Base-by-base conservation (phyloP, 2,113 vertebrate species). In the Tiliqua scincoides region DNA sequence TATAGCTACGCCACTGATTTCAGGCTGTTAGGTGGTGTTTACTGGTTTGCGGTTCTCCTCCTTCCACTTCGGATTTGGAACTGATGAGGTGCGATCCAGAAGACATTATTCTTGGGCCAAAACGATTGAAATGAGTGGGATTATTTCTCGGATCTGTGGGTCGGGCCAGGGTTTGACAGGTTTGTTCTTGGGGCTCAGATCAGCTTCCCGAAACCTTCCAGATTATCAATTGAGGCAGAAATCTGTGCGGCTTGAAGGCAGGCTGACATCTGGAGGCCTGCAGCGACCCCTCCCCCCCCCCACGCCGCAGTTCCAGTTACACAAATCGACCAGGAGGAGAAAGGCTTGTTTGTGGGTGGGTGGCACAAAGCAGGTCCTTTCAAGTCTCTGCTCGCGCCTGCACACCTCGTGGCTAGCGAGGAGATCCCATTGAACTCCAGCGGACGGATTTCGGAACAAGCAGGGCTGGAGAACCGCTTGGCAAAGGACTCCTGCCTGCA, bases 211-310 rank as follows among this genome's bases (percentile, higher is more conserved):
- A 57, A 63, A 27, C 32, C 1, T 23, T 18, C 54, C 61, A 23
- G 48, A 75, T 67, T 61, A 78, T 72, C 79, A 78, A 83, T 35
- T 48, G 52, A 65, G 78, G 67, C 43, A 57, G 82, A 72, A 79
- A 88, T 79, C 75, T 40, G 25, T 40, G 17, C 32, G 10, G 18
- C 30, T 78, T 48, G 54, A 62, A 63, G 18, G 74, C 18, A 0
- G 10, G n/a, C 14, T 54, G 74, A 77, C 73, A n/a, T 37, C 52
- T 82, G 86, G 54, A 15, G 32, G 65, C 37, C 57, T 78, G 25
- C n/a, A 73, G 63, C 40, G 3, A 5, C 32, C 43, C 70, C 32
- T 21, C 35, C 54, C 23, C 23, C 14, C 17, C 21, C 4, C 20
- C 67, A 27, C 5, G 21, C 8, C 59, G 32, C 17, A 62, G 40